These are phyloP conservation scores for Caretta caretta DNA, from an alignment of 2,113 vertebrate species.

Conservation along the genomic window DNA sequence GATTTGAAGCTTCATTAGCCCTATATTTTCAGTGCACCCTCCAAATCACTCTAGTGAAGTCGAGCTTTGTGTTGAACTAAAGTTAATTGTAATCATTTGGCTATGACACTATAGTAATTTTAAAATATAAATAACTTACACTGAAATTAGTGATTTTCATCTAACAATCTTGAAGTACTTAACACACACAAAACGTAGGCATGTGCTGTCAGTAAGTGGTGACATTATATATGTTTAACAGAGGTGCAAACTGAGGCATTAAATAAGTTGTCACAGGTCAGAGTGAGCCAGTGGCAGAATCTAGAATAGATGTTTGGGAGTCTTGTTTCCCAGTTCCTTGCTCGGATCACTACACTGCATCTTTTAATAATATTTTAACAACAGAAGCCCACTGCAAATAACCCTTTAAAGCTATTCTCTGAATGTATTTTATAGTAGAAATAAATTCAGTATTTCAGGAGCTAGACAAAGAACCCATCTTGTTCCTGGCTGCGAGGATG, in stretches of 20 bases:
- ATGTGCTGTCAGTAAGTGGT: constrained; percentile 34
- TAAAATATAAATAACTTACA: constrained; percentile 9
- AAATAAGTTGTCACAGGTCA: constrained; percentile 65
- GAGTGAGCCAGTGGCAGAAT: constrained; percentile 6
- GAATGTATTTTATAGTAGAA: constrained; percentile 57
- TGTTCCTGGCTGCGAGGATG: background rate
- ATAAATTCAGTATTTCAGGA: constrained; percentile 64
- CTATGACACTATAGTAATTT: background rate
- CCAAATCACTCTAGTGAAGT: background rate
- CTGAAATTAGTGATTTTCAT: constrained; percentile 17
- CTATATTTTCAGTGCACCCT: background rate
- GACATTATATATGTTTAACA: constrained; percentile 41
- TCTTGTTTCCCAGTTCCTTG: background rate
- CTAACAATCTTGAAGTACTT: constrained; percentile 28
- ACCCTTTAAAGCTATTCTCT: constrained; percentile 32
- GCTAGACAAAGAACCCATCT: constrained; percentile 46
- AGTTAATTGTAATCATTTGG: constrained; percentile 16
- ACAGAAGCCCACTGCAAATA: background rate
- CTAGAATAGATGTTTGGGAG: constrained; percentile 6
- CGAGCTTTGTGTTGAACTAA: constrained; percentile 1
- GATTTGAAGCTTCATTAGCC: background rate
- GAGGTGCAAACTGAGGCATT: constrained; percentile 36
- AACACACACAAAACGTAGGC: background rate
- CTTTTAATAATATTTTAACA: constrained; percentile 36
- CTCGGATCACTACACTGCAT: background rate